Percentiles rank a stretch among this genome's conserved stretches.
These are phyloP conservation scores for Merops nubicus DNA, from an alignment of 2,113 vertebrate species.

Conservation along the genomic window DNA sequence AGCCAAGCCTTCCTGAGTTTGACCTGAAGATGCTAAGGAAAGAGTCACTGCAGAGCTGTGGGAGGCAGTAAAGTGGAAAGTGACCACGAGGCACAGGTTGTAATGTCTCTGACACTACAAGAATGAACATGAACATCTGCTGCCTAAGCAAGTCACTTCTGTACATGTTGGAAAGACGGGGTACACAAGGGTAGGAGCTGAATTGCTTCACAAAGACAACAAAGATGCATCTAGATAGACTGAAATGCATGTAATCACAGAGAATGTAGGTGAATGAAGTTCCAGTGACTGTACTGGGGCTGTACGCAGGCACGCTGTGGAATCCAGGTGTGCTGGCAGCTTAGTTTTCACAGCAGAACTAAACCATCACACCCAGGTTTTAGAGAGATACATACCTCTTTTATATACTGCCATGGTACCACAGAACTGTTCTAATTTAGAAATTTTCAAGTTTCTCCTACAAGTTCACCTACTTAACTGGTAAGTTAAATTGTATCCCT, in stretches of 20 bases:
- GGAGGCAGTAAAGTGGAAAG: background rate
- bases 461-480: background rate
- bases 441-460: background rate
- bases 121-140: background rate
- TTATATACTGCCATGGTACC: background rate
- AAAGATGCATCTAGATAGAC: background rate
- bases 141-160: background rate
- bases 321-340: background rate
- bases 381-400: background rate
- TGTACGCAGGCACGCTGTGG: accelerated
- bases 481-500: background rate
- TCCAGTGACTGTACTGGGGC: background rate
- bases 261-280: background rate
- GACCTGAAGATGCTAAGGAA: background rate
- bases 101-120: background rate
- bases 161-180: background rate
- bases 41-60: background rate
- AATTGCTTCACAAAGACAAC: background rate
- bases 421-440: background rate
- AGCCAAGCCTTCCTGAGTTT: background rate
- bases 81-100: background rate
- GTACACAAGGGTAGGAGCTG: background rate
- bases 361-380: background rate
- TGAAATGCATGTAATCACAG: background rate
- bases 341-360: background rate